Evolutionary conservation across 1,140 invertebrate species (phyloP), one percentile per base, ranked within the genome.

Genomic region (Chrysoperla carnea): DNA sequence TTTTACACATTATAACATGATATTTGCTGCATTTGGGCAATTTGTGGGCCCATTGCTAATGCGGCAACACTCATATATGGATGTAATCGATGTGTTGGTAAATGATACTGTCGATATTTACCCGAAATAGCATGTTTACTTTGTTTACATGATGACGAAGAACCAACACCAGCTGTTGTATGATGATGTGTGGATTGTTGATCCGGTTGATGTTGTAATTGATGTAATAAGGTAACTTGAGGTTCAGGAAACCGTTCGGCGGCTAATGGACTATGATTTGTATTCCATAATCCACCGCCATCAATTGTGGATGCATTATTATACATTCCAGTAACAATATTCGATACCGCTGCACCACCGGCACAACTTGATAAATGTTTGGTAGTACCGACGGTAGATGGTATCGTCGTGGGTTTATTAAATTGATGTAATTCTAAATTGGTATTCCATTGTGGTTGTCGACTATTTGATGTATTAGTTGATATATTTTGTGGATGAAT

Each of bases 1-100:
- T 12, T 67, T 69, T 66, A 69, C 62, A 69, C 67, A 52, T 69
- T 69, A 50, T 69, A 69, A 57, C 67, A 69, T 48, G 58, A 61
- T 50, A 69, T 66, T 57, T 69, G 66, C 56, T 67, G 66, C 51
- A 66, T 63, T 53, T 68, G 63, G 48, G 52, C 50, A 35, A 60
- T 60, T 49, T 61, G 63, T 33, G 66, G 63, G 17, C 17, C 17
- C 50, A 68, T 68, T 23, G 64, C 63, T 12, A 62, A 58, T 17
- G 61, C 60, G 9, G 57, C 55, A 35, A 57, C 57, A 46, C 59
- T 60, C 43, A 67, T 57, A 50, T 69, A 69, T 2, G 67, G 67
- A 56, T 69, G 67, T 52, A 69, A 60, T 49, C 67, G 56, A 52
- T 69, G 67, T 9, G 66, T 60, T 39, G 64, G 57, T 50, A 69